A percentile compares a stretch with the other conserved stretches of the same genome.
Conservation (phyloP, 1,140 invertebrate species). For the Adelges cooleyi region DNA sequence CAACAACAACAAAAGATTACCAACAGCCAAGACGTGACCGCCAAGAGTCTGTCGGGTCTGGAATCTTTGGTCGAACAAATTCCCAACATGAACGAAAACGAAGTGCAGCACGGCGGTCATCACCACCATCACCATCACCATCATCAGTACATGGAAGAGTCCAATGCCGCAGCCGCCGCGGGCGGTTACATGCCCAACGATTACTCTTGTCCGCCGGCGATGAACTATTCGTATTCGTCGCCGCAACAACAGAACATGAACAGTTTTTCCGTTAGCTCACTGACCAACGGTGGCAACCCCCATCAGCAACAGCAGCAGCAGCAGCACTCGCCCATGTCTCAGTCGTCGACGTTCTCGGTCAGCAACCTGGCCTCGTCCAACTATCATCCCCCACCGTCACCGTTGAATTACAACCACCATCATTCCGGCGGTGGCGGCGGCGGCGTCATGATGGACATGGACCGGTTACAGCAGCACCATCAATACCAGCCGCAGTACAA, state of each 20-base stretch:
- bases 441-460: conserved; percentile 26
- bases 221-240: conserved; percentile 24
- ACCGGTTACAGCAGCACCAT: conserved; percentile 5
- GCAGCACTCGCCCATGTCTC: background rate
- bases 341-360: conserved; percentile 4
- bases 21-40: conserved; percentile 56
- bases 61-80: conserved; percentile 85
- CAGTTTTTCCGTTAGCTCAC: conserved; percentile 39
- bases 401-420: conserved; percentile 19
- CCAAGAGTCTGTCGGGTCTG: conserved; percentile 75
- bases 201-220: conserved; percentile 31
- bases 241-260: conserved; percentile 33
- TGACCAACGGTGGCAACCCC: conserved; percentile 37
- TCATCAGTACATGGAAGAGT: conserved; percentile 27
- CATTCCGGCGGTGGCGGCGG: background rate
- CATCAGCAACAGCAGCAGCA: conserved; percentile 13
- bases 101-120: conserved; percentile 32
- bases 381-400: background rate
- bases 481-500: conserved; percentile 32
- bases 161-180: no score
- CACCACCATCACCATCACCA: conserved; percentile 26
- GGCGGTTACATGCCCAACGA: conserved; percentile 31
- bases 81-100: conserved; percentile 66
- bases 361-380: conserved; percentile 2
- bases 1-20: conserved; percentile 24